These are phyloP conservation scores for Teleogryllus oceanicus DNA, from an alignment of 2,888 invertebrate species.

Conservation along the genomic window DNA sequence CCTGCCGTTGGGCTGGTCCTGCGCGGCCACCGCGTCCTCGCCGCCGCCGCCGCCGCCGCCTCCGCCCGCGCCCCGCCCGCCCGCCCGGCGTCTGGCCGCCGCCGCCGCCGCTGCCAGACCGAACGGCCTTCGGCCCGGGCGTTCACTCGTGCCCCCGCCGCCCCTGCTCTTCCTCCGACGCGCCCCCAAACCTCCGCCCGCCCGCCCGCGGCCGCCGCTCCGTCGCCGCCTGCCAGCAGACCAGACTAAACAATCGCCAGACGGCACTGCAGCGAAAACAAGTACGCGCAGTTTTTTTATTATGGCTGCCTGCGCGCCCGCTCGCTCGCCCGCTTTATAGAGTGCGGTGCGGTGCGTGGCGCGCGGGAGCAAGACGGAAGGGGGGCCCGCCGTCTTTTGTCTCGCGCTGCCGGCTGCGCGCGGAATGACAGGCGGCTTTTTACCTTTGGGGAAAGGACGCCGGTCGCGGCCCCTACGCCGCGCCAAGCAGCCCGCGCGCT, in stretches of 20 bases:
- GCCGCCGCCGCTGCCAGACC: too few relatives aligned
- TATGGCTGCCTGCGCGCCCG: background rate
- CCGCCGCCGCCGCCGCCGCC: too few relatives aligned
- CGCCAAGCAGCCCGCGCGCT: too few relatives aligned
- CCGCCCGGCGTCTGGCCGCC: too few relatives aligned
- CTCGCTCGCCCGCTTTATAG: background rate
- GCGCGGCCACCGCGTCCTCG: too few relatives aligned
- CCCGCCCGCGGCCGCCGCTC: background rate
- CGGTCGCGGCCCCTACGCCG: background rate
- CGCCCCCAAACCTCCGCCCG: background rate
- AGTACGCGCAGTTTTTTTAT: background rate
- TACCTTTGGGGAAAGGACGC: background rate
- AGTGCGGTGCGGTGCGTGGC: background rate
- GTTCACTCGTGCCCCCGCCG: background rate
- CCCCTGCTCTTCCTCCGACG: background rate
- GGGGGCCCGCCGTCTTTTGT: background rate
- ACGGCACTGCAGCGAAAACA: constrained; percentile 11
- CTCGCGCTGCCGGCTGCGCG: background rate
- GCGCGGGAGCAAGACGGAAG: background rate
- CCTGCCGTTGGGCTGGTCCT: too few relatives aligned
- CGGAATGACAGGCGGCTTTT: background rate
- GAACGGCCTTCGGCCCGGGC: constrained; percentile 5
- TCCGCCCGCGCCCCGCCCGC: too few relatives aligned
- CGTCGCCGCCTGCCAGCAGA: background rate
- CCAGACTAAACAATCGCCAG: constrained; percentile 18